These are phyloP conservation scores for Chouioia cunea DNA, from an alignment of 2,888 invertebrate species.

Conservation along the genomic window DNA sequence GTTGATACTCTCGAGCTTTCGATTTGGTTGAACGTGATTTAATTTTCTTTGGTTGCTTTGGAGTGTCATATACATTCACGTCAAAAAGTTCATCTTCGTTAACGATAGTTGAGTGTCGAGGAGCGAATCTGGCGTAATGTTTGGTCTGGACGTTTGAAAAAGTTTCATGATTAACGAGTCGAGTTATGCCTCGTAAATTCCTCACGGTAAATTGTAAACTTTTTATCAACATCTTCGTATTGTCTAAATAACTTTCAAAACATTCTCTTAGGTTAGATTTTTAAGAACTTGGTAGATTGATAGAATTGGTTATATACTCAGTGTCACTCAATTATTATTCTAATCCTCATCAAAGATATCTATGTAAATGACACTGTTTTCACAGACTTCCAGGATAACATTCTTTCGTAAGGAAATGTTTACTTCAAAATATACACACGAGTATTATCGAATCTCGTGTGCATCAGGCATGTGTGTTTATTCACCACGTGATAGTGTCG, in stretches of 20 bases:
- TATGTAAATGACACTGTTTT: no score
- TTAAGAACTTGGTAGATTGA: not conserved
- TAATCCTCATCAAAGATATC: no score
- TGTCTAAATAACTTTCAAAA: not conserved
- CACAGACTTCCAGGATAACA: no score
- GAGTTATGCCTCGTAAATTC: constrained; percentile 28
- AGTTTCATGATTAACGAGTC: constrained; percentile 17
- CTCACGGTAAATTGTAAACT: constrained; percentile 28
- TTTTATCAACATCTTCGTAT: constrained; percentile 39
- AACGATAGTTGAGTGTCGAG: constrained; percentile 71
- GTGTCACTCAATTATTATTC: no score
- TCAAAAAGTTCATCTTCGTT: constrained; percentile 69
- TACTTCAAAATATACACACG: no score
- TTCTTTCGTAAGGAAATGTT: no score
- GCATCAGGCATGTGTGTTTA: no score
- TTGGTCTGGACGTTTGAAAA: constrained; percentile 9
- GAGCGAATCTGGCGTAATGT: constrained; percentile 68
- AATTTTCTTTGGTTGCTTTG: constrained; percentile 3
- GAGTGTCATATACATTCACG: constrained; percentile 46
- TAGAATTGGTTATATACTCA: not conserved
- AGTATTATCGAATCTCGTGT: no score
- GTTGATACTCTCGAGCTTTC: constrained; percentile 68
- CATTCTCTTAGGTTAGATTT: constrained; percentile 5
- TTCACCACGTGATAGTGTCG: no score
- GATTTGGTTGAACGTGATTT: not conserved